phyloP scores from a whole-genome alignment of 2,888 invertebrate species.

The Trichacis sp. region DNA sequence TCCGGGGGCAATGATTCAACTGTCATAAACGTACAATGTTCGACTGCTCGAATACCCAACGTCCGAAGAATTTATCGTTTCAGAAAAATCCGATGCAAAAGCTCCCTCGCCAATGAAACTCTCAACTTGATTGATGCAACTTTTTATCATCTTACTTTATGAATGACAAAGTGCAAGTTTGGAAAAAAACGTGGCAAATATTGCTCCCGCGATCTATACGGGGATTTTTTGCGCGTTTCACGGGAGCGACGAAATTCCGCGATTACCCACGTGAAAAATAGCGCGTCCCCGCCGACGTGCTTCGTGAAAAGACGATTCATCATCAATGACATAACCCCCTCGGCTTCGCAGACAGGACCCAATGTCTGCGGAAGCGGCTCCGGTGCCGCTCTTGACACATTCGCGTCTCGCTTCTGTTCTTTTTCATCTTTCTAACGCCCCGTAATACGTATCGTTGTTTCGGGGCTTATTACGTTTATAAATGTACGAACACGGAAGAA shows the following conservation, averaged over 20 bases:
- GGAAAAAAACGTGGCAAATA: neutral
- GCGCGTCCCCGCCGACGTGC: constrained; percentile 34
- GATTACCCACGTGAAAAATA: constrained; percentile 50
- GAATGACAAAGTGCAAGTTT: constrained; percentile 2
- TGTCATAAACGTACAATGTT: constrained; percentile 41
- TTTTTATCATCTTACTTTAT: constrained; percentile 2
- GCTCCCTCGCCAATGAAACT: neutral
- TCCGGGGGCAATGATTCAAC: constrained; percentile 28
- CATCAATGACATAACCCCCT: constrained; percentile 49
- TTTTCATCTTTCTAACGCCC: constrained; percentile 26
- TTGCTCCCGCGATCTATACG: neutral
- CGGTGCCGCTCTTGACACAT: constrained; percentile 19
- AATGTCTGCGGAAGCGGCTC: constrained; percentile 20
- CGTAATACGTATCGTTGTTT: constrained; percentile 15
- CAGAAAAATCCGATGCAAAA: no score
- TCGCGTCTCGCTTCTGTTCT: constrained; percentile 19
- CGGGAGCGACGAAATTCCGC: constrained; percentile 29
- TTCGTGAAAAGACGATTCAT: constrained; percentile 47
- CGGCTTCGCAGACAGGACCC: constrained; percentile 24
- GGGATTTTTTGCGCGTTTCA: constrained; percentile 1
- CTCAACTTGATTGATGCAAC: neutral
- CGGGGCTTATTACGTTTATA: constrained; percentile 4
- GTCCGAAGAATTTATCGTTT: constrained; percentile 40
- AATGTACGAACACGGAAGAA: neutral
- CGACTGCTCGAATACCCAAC: constrained; percentile 28